Evolutionary conservation across 2,113 vertebrate species (phyloP), one percentile per base, ranked within the genome.

Genomic region (Dasypus novemcinctus): DNA sequence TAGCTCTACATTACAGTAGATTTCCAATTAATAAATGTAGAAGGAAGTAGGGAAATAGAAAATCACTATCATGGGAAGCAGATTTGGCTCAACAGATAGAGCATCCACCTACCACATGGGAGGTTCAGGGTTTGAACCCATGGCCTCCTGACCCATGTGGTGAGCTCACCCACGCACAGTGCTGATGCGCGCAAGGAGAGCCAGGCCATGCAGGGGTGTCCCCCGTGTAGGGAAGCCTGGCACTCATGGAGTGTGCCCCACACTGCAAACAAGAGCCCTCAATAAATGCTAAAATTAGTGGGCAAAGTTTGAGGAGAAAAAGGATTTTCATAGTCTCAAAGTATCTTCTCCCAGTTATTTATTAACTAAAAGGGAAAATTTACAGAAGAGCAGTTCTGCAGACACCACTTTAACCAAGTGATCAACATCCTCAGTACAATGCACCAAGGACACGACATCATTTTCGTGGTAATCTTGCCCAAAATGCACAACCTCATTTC

Each of bases 221-320:
- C n/a, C n/a, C n/a, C n/a, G n/a, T n/a, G n/a, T n/a, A n/a, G n/a
- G n/a, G n/a, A n/a, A n/a, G n/a, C n/a, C n/a, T n/a, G n/a, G n/a
- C n/a, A n/a, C n/a, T n/a, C n/a, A n/a, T n/a, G n/a, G n/a, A n/a
- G n/a, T n/a, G n/a, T n/a, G n/a, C n/a, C n/a, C n/a, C n/a, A n/a
- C n/a, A n/a, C n/a, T 83, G 41, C 38, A 74, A 80, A 91, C 18
- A 87, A 76, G 21, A 93, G 78, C 66, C 82, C 64, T 88, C 93
- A 92, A 87, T 15, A 36, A 41, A 81, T 95, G 90, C 83, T 93
- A 93, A 81, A 71, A 85, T 94, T 38, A 96, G 95, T 69, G 15
- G 76, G 59, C 23, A 59, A 85, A 41, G 41, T 72, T 80, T 20
- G 54, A 80, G 86, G 64, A 61, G 64, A 75, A 87, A 93, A 94